phyloP scores from a whole-genome alignment of 2,113 vertebrate genomes.

The Istiophorus platypterus region DNA sequence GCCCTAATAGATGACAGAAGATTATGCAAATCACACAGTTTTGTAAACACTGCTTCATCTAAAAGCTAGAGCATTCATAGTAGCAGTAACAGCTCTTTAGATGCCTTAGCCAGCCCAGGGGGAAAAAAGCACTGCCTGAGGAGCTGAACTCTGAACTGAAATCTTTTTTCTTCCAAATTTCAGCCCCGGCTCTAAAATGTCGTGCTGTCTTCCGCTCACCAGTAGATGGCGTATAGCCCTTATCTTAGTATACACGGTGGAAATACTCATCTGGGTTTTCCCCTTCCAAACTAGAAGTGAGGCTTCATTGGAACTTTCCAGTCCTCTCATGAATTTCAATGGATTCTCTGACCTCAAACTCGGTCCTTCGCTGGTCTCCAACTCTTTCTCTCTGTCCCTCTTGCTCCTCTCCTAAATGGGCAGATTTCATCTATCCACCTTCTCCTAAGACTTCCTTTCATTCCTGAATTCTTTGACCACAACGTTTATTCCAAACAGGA shows the following conservation, averaged over 20 bases:
- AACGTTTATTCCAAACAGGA: constrained; percentile 81
- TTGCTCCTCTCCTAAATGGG: constrained; percentile 38
- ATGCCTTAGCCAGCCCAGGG: not conserved
- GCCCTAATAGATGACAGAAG: no score
- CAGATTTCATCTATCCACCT: constrained; percentile 70
- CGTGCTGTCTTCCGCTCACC: constrained; percentile 69
- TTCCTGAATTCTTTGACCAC: constrained; percentile 75
- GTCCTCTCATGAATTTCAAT: constrained; percentile 67
- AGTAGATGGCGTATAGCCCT: constrained; percentile 81
- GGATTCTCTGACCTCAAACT: constrained; percentile 59
- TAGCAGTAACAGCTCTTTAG: not conserved
- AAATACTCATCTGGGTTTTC: constrained; percentile 65
- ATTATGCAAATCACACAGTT: not conserved
- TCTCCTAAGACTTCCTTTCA: constrained; percentile 76
- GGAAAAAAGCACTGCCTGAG: not conserved
- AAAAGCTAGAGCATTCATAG: not conserved
- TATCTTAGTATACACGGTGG: constrained; percentile 8
- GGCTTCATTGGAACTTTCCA: constrained; percentile 75
- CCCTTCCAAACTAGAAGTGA: constrained; percentile 40
- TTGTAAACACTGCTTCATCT: not conserved
- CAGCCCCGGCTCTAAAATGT: not conserved
- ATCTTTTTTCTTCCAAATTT: no score
- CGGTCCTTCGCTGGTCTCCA: constrained; percentile 37
- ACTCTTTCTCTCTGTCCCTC: constrained; percentile 33
- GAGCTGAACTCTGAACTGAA: not conserved